These are phyloP conservation scores for Halcyon leucocephala DNA, from an alignment of 2,797 vertebrate genomes.

Conservation along the genomic window DNA sequence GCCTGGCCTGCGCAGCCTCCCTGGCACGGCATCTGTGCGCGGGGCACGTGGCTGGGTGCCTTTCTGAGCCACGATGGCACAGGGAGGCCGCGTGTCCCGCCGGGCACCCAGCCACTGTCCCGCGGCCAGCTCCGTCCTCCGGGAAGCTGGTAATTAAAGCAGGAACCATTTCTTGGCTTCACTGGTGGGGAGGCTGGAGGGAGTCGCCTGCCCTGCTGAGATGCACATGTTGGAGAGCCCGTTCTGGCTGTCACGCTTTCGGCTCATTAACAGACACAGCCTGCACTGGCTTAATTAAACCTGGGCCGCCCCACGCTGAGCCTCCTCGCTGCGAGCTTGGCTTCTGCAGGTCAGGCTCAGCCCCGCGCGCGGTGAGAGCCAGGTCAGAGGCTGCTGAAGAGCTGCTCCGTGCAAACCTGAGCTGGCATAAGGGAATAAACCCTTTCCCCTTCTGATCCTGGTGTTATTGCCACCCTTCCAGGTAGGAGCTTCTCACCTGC, in stretches of 20 bases:
- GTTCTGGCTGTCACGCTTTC: accelerated
- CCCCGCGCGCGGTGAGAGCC: neutral
- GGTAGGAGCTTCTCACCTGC: neutral
- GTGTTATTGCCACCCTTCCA: neutral
- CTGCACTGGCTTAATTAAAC: neutral
- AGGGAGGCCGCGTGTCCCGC: neutral
- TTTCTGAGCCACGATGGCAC: neutral
- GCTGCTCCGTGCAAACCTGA: neutral
- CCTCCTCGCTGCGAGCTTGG: neutral
- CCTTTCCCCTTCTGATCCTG: neutral
- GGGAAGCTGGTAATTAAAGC: neutral
- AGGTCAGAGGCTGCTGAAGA: neutral
- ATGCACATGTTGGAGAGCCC: neutral
- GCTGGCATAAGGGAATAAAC: neutral
- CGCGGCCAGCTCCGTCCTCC: neutral
- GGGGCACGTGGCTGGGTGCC: neutral
- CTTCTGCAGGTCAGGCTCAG: neutral
- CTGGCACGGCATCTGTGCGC: accelerated
- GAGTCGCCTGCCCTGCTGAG: neutral
- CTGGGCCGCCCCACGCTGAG: neutral
- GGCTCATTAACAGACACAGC: neutral
- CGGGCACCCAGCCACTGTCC: neutral
- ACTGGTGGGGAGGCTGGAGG: neutral
- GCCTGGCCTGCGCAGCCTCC: neutral
- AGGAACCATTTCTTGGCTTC: neutral